Percentiles rank a stretch among this genome's conserved stretches.
These are phyloP conservation scores for Dendronephthya gigantea DNA, from an alignment of 64 coral and sea anemone genomes.

Conservation along the genomic window DNA sequence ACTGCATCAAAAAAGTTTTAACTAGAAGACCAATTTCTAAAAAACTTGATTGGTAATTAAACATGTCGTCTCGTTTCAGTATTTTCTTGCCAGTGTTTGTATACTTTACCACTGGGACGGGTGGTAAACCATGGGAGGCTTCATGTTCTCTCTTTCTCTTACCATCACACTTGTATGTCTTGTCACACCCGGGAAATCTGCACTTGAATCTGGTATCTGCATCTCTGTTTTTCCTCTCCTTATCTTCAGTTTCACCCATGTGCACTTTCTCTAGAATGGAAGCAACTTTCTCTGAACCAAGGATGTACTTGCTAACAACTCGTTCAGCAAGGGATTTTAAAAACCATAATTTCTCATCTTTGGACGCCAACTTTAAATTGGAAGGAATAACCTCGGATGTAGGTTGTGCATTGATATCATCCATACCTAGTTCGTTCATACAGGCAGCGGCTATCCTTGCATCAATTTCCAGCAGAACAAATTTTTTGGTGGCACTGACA, in stretches of 20 bases:
- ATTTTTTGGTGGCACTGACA: background rate
- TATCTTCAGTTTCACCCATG: background rate
- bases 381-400: background rate
- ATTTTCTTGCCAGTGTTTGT: background rate
- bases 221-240: background rate
- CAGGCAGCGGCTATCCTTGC: background rate
- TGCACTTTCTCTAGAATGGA: background rate
- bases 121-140: background rate
- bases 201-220: background rate
- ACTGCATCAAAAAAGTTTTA: constrained; percentile 51
- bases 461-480: background rate
- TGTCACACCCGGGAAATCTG: background rate
- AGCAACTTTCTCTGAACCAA: background rate
- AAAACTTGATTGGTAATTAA: constrained; percentile 51
- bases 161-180: constrained; percentile 6
- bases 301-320: background rate
- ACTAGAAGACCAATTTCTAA: constrained; percentile 45
- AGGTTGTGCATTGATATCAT: constrained; percentile 8
- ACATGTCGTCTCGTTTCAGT: constrained; percentile 43
- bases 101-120: background rate
- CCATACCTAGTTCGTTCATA: background rate
- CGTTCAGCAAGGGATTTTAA: background rate
- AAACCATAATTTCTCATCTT: background rate
- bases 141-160: background rate
- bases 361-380: background rate